These are phyloP conservation scores for Papilio xuthus DNA, from an alignment of 1,140 invertebrate species.

Conservation along the genomic window DNA sequence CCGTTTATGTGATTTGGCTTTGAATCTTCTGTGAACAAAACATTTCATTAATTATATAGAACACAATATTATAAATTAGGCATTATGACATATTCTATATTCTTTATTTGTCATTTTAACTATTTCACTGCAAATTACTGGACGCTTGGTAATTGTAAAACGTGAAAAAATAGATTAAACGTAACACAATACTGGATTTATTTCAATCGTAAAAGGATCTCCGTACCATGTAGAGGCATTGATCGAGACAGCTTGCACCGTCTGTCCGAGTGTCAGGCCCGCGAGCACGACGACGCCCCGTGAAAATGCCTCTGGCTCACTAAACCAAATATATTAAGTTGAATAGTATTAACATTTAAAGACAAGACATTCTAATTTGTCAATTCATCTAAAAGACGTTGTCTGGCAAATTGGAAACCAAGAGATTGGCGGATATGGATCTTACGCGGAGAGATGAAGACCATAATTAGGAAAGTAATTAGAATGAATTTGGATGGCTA, in stretches of 20 bases:
- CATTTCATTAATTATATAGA: not conserved
- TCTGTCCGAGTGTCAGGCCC: conserved; percentile 70
- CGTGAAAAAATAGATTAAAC: too few species aligned
- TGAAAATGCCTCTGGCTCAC: conserved; percentile 69
- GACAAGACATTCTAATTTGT: not conserved
- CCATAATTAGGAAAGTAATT: too few species aligned
- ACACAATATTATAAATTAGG: not conserved
- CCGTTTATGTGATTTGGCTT: not conserved
- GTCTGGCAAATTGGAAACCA: too few species aligned
- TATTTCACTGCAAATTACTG: not conserved
- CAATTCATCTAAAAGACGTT: not conserved
- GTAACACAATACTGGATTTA: too few species aligned
- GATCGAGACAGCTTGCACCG: conserved; percentile 65
- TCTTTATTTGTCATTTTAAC: not conserved
- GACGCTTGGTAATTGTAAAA: too few species aligned
- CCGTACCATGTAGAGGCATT: conserved; percentile 64
- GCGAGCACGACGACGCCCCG: conserved; percentile 67
- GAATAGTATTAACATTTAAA: not conserved
- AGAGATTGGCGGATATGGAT: too few species aligned
- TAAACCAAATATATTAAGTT: conserved; percentile 51
- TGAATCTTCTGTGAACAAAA: not conserved
- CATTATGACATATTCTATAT: too few species aligned
- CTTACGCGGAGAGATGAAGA: too few species aligned
- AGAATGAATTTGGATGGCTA: too few species aligned
- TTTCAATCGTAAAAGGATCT: not conserved